Evolutionary conservation across 2,888 invertebrate genomes (phyloP), one percentile per base, ranked within the genome.

Genomic region (Diaperis boleti): DNA sequence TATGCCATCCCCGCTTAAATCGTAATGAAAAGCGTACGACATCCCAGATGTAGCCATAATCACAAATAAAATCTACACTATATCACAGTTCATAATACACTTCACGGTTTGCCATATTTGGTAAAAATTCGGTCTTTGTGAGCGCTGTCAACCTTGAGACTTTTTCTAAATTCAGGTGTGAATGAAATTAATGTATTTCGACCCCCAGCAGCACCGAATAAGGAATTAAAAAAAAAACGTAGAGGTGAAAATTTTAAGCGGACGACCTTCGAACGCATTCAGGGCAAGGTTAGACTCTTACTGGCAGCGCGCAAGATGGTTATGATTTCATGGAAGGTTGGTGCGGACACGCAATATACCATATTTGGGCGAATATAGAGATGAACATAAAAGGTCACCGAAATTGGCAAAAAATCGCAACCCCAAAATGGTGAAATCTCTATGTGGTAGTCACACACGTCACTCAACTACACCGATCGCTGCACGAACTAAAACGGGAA

Each of bases 1-100:
- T 64, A 87, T 85, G 69, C 85, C 85, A 72, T 86, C 84, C n/a
- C n/a, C n/a, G 37, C 70, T 37, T 22, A 86, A 83, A 82, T 87
- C 87, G 82, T 86, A 85, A 82, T 86, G 86, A 72, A 87, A 82
- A 79, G 86, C 85, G 79, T 85, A 86, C 69, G 87, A 86, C 83
- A 87, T 85, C 79, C 86, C 85, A 79, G 86, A 86, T 78, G 61
- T 61, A 17, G 61, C 54, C 52, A 54, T 54, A 13, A 29, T 44
- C 44, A 44, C 44, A 22, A 20, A 26, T 3, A 44, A 44, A 20
- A 13, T 11, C 13, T 10, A 37, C 14, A 45, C 10, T 11, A 11
- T 14, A 52, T 49, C 54, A 39, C 39, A 54, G 26, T 10, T 22
- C 47, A 33, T 33, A 33, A 11, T 42, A n/a, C n/a, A n/a, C n/a